Evolutionary conservation across 2,888 invertebrate genomes (phyloP), one percentile per base, ranked within the genome.

Genomic region (Cotesia congregata): DNA sequence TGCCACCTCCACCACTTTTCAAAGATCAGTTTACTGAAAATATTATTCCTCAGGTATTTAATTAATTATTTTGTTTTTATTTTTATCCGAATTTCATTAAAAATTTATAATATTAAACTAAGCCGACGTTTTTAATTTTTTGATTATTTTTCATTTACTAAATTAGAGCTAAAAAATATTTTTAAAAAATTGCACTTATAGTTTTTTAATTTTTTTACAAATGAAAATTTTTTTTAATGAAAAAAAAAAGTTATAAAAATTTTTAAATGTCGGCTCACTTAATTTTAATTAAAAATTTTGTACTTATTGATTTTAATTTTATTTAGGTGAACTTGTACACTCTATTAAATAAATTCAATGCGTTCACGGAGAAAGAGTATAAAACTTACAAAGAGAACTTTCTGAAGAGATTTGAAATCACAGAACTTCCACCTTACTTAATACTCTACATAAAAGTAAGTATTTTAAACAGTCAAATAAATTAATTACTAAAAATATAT

Each of bases 331-430:
- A 98, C 88, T 92, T 99, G 50, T 97, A 97, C 87, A 96, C 96
- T 80, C 91, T 99, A 39, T 91, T 99, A 76, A 95, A 95, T 62
- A 99, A 99, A 90, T 99, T 99, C 90, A 99, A 99, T 89, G 98
- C 98, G 0, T 93, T 95, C 81, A 92, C 94, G 4, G 98, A 99
- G 84, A 99, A 98, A 90, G 99, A 99, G 88, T 99, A 99, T 90
- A 99, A 99, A 91, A 99, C 99, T 0, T 98, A 99, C 90, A 99
- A 99, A 88, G 99, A 99, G 89, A 99, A 98, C 87, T 97, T 97
- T 86, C 91, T 99, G 91, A 99, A 99, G 89, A 92, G 98, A 82
- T 99, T 99, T 90, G 97, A 98, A 91, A 95, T 99, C 74, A 97
- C 96, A 0, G 92, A 94, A 83, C 91, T 99, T 80, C 98, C 98